phyloP scores from a whole-genome alignment of 2,888 invertebrate species.

The Idaea dimidiata region DNA sequence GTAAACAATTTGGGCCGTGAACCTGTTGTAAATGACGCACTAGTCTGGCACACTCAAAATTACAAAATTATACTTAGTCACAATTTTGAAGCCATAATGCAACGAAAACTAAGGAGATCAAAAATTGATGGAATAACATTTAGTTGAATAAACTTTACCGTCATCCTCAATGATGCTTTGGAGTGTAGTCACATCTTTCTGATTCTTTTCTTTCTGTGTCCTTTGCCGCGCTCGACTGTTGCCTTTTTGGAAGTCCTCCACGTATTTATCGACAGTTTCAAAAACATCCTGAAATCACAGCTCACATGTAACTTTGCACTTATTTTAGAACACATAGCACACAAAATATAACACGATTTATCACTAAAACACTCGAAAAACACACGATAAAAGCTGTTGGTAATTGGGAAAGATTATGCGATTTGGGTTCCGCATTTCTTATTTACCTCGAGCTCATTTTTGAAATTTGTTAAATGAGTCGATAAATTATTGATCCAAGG shows the following conservation, averaged over 20 bases:
- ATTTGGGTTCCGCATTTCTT: slow-evolving; percentile 13
- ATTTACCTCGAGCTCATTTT: slow-evolving; percentile 65
- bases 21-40: too few relatives aligned
- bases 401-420: background rate
- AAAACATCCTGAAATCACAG: slow-evolving; percentile 56
- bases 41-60: too few relatives aligned
- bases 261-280: slow-evolving; percentile 58
- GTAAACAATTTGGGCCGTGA: too few relatives aligned
- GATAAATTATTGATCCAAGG: slow-evolving; percentile 62
- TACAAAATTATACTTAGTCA: too few relatives aligned
- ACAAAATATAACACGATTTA: background rate
- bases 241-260: slow-evolving; percentile 57
- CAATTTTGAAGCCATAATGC: background rate
- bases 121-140: background rate
- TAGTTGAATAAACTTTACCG: slow-evolving; percentile 37
- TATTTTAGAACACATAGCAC: slow-evolving; percentile 6
- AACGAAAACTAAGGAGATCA: background rate
- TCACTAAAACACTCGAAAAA: slow-evolving; percentile 9
- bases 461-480: slow-evolving; percentile 45
- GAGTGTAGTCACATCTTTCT: slow-evolving; percentile 48
- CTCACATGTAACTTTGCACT: slow-evolving; percentile 17
- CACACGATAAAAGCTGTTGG: slow-evolving; percentile 6
- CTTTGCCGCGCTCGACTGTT: slow-evolving; percentile 50
- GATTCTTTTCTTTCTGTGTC: slow-evolving; percentile 46
- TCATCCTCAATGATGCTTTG: slow-evolving; percentile 70